Percentiles rank a stretch among this genome's conserved stretches.
Evolutionary conservation across 2,113 vertebrate species (phyloP).

Genomic region (Brachyistius frenatus): DNA sequence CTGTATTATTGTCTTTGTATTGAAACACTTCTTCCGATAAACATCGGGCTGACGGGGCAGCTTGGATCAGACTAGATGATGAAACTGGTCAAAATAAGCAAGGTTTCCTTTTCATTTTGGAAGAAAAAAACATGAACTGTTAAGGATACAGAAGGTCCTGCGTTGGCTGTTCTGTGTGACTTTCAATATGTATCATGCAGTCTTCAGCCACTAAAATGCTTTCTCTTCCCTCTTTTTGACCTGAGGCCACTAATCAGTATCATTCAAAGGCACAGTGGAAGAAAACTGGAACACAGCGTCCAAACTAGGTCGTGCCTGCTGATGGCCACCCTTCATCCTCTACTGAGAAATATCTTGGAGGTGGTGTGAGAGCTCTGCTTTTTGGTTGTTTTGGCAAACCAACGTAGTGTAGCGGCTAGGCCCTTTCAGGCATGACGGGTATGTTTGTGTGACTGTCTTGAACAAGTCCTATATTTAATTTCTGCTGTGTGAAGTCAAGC

Average conservation of each 20-base stretch:
- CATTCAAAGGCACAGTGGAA: conserved; percentile 58
- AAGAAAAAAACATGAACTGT: not conserved
- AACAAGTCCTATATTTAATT: conserved; percentile 31
- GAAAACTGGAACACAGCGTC: conserved; percentile 60
- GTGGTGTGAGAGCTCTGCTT: conserved; percentile 5
- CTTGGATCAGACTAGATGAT: not conserved
- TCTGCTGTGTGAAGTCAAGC: conserved; percentile 2
- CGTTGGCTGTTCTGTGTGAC: not conserved
- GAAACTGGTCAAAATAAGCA: not conserved
- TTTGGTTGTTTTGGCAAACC: conserved; percentile 24
- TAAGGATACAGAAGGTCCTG: not conserved
- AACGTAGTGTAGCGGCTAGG: conserved; percentile 2
- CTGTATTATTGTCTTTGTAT: not conserved
- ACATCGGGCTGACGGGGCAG: not conserved
- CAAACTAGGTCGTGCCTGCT: conserved; percentile 66
- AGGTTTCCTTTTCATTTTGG: not conserved
- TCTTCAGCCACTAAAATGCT: conserved; percentile 14
- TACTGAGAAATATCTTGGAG: conserved; percentile 40
- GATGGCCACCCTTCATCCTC: conserved; percentile 47
- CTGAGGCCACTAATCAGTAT: conserved; percentile 46
- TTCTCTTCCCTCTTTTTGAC: conserved; percentile 44
- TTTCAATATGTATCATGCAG: conserved; percentile 5
- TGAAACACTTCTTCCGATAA: not conserved
- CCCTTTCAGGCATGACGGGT: conserved; percentile 39
- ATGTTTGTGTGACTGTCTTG: conserved; percentile 26